A percentile compares a stretch with the other conserved stretches of the same genome.
These are phyloP conservation scores for Orthosia gracilis DNA, from an alignment of 2,888 invertebrate genomes.

Conservation along the genomic window DNA sequence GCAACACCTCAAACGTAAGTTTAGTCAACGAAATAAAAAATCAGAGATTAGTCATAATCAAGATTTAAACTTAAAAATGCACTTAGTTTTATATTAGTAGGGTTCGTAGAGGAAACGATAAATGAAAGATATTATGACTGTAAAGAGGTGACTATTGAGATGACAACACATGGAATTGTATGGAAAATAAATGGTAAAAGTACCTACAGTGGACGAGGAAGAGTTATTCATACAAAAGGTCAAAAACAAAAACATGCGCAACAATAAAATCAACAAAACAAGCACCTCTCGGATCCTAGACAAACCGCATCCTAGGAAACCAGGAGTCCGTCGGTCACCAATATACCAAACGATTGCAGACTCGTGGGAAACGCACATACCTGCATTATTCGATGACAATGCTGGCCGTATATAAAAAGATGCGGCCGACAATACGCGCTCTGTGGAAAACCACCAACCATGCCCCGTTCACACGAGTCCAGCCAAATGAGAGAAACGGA, in stretches of 20 bases:
- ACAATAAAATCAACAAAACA: slow-evolving; percentile 15
- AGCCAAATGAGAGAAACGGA: slow-evolving; percentile 51
- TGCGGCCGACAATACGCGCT: slow-evolving; percentile 79
- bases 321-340: slow-evolving; percentile 46
- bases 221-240: not conserved
- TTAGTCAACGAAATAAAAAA: too few species aligned
- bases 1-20: too few species aligned
- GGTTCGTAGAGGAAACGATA: too few species aligned
- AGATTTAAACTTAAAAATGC: too few species aligned
- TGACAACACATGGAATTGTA: not conserved
- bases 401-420: slow-evolving; percentile 82
- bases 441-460: slow-evolving; percentile 82
- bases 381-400: slow-evolving; percentile 78
- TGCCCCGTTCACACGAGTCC: slow-evolving; percentile 76
- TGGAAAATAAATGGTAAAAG: too few species aligned
- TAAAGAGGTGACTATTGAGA: not conserved
- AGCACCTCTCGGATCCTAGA: slow-evolving; percentile 11
- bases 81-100: too few species aligned
- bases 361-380: slow-evolving; percentile 81
- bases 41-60: too few species aligned
- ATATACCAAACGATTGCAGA: slow-evolving; percentile 56
- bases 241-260: not conserved
- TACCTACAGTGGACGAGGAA: not conserved
- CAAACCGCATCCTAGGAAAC: slow-evolving; percentile 53
- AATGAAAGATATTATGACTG: too few species aligned